Percentiles rank a stretch among this genome's conserved stretches.
Evolutionary conservation across 2,797 vertebrate genomes (phyloP).

Genomic region (Myripristis murdjan): DNA sequence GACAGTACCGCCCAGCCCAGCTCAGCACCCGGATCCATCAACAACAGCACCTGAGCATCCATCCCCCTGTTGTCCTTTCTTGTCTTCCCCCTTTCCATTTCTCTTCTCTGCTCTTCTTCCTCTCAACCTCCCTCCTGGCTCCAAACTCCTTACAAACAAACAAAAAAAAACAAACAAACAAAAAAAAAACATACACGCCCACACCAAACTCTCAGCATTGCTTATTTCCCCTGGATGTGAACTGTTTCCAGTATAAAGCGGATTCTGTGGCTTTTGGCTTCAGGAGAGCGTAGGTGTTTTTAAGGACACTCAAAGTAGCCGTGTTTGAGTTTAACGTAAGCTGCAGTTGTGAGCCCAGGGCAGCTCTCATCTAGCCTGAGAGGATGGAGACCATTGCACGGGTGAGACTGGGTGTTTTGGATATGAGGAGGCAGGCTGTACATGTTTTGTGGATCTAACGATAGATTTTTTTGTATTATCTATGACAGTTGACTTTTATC

Average conservation of each 20-base stretch:
- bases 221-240: slow-evolving; percentile 59
- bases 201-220: slow-evolving; percentile 56
- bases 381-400: slow-evolving; percentile 28
- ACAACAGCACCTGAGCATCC: slow-evolving; percentile 92
- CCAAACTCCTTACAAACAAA: slow-evolving; percentile 68
- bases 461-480: slow-evolving; percentile 65
- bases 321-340: slow-evolving; percentile 47
- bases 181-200: slow-evolving; percentile 49
- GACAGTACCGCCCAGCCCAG: slow-evolving; percentile 90
- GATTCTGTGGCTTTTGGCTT: slow-evolving; percentile 47
- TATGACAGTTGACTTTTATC: slow-evolving; percentile 68
- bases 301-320: slow-evolving; percentile 44
- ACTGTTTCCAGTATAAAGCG: slow-evolving; percentile 54
- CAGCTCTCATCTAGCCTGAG: slow-evolving; percentile 32
- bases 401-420: slow-evolving; percentile 51
- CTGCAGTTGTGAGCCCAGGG: slow-evolving; percentile 43
- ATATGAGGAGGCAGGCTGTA: slow-evolving; percentile 48
- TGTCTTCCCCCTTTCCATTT: slow-evolving; percentile 64
- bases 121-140: slow-evolving; percentile 68
- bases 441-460: slow-evolving; percentile 41
- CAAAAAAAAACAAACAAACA: slow-evolving; percentile 33
- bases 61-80: slow-evolving; percentile 70
- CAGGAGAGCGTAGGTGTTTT: slow-evolving; percentile 56
- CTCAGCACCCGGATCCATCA: slow-evolving; percentile 89
- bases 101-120: slow-evolving; percentile 59